Conservation (phyloP, 2,888 invertebrate species). For the Sycophila texana region DNA sequence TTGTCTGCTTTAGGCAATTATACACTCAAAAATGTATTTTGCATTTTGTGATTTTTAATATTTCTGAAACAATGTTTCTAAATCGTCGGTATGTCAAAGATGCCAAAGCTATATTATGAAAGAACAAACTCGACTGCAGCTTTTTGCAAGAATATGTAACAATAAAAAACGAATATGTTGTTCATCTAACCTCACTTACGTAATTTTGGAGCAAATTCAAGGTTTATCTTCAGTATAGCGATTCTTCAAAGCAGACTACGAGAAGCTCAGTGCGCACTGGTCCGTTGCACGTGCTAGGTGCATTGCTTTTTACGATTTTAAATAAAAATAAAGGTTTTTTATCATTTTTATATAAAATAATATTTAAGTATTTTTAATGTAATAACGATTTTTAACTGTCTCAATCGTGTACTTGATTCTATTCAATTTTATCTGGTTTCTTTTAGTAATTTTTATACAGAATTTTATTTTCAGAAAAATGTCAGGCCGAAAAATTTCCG, state of each 20-base stretch:
- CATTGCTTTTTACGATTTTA: neutral
- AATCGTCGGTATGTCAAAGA: too few species aligned
- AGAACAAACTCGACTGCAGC: too few species aligned
- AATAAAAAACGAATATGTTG: neutral
- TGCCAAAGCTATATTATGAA: too few species aligned
- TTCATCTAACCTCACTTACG: conserved; percentile 41
- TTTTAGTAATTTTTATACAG: neutral
- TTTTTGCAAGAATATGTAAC: too few species aligned
- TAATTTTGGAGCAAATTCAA: conserved; percentile 31
- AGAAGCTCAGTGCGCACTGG: conserved; percentile 4
- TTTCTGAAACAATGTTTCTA: too few species aligned
- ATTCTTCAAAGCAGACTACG: neutral
- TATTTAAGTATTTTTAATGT: neutral
- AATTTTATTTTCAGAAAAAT: conserved; percentile 61
- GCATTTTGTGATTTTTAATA: too few species aligned
- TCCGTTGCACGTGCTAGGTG: conserved; percentile 10
- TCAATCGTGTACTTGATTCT: neutral
- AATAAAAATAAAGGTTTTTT: conserved; percentile 9
- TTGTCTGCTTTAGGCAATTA: too few species aligned
- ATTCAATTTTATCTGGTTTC: neutral
- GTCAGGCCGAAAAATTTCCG: conserved; percentile 74
- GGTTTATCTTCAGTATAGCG: conserved; percentile 7
- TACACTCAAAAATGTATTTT: too few species aligned
- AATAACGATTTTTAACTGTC: neutral
- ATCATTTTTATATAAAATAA: neutral